Evolutionary conservation across 2,888 invertebrate species (phyloP).

Genomic region (Abrostola tripartita): DNA sequence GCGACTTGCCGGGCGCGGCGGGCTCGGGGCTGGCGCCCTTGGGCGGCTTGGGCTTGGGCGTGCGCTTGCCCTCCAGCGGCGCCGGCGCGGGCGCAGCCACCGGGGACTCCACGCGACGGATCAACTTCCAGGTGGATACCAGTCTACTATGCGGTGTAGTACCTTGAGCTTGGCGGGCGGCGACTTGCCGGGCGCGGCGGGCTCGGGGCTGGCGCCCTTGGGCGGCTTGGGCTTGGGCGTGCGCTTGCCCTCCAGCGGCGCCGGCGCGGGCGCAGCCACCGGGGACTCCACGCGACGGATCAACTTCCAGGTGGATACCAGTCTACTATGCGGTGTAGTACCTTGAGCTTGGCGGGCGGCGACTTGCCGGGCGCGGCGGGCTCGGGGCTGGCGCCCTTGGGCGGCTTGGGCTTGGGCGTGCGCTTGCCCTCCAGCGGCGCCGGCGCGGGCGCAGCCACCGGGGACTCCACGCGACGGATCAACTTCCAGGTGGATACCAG

Average conservation of each 20-base stretch:
- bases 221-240: constrained; percentile 89
- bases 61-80: constrained; percentile 82
- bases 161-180: constrained; percentile 80
- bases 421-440: constrained; percentile 81
- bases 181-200: constrained; percentile 70
- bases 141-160: constrained; percentile 5
- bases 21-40: constrained; percentile 89
- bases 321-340: constrained; percentile 47
- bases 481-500: no score
- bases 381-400: constrained; percentile 89
- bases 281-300: constrained; percentile 78
- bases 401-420: constrained; percentile 89
- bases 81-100: constrained; percentile 61
- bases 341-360: constrained; percentile 79
- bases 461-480: constrained; percentile 76
- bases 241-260: constrained; percentile 81
- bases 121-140: no score
- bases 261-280: constrained; percentile 60
- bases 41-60: constrained; percentile 88
- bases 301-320: no score
- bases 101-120: constrained; percentile 77
- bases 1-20: constrained; percentile 70
- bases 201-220: constrained; percentile 88
- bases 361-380: constrained; percentile 72
- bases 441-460: constrained; percentile 64